Percentiles rank a stretch among this genome's conserved stretches.
Evolutionary conservation across 2,113 vertebrate species (phyloP).

Genomic region (Xiphophorus hellerii): DNA sequence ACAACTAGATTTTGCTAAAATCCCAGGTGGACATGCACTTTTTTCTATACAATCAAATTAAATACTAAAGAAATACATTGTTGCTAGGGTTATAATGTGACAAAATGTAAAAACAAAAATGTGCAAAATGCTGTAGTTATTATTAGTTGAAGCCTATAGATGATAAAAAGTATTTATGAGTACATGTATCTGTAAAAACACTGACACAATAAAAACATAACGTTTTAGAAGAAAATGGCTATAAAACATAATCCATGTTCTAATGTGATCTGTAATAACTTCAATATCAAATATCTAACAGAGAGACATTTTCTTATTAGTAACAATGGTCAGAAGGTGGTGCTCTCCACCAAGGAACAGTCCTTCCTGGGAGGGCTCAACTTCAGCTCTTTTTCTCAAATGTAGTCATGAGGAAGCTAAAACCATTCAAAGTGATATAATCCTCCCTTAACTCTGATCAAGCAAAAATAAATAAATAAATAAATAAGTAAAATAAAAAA

Average conservation of each 20-base stretch:
- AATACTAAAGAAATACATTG: too few relatives aligned
- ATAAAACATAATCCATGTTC: not conserved
- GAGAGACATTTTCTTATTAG: not conserved
- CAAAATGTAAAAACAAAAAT: too few relatives aligned
- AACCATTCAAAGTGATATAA: conserved; percentile 49
- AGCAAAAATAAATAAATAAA: conserved; percentile 51
- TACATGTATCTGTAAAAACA: too few relatives aligned
- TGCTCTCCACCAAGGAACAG: conserved; percentile 73
- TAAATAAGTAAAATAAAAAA: conserved; percentile 16
- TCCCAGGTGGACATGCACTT: not conserved
- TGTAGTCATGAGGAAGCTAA: conserved; percentile 53
- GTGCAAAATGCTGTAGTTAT: too few relatives aligned
- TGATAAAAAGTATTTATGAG: too few relatives aligned
- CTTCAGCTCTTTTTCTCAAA: conserved; percentile 30
- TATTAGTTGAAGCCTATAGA: too few relatives aligned
- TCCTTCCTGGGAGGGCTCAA: not conserved
- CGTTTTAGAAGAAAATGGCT: not conserved
- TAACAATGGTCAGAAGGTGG: conserved; percentile 60
- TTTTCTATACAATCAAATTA: not conserved
- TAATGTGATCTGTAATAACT: not conserved
- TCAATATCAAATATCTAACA: not conserved
- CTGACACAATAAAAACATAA: not conserved
- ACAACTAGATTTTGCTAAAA: not conserved
- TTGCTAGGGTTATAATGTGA: too few relatives aligned
- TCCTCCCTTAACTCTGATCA: conserved; percentile 70